These are phyloP conservation scores for Habrosyne pyritoides DNA, from an alignment of 2,888 invertebrate species.

Conservation along the genomic window DNA sequence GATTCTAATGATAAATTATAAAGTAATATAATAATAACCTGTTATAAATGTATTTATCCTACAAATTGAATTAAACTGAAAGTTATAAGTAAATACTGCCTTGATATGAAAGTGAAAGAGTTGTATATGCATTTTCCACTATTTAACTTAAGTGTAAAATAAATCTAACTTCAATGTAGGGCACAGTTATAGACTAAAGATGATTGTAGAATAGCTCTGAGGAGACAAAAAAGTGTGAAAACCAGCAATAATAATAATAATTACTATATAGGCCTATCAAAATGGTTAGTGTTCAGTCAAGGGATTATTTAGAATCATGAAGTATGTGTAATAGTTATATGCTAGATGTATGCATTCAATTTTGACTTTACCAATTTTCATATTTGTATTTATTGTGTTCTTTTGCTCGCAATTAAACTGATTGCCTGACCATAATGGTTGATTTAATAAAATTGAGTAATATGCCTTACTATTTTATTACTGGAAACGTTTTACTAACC, in stretches of 20 bases:
- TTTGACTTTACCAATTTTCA: not conserved
- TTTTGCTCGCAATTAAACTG: too few species aligned
- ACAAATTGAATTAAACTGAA: not conserved
- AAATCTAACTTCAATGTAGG: not conserved
- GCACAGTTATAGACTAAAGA: not conserved
- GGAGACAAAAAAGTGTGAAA: not conserved
- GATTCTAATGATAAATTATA: too few species aligned
- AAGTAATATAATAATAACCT: too few species aligned
- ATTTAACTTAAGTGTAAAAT: not conserved
- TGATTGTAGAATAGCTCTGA: not conserved
- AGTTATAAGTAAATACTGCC: not conserved
- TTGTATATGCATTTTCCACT: not conserved
- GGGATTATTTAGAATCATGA: not conserved
- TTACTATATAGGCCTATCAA: not conserved
- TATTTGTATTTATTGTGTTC: not conserved
- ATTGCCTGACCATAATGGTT: slow-evolving; percentile 47
- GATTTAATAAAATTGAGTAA: slow-evolving; percentile 48
- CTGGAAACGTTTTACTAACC: too few species aligned
- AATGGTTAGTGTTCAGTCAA: not conserved
- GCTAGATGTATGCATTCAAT: not conserved
- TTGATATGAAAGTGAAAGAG: too few species aligned
- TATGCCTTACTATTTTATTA: not conserved
- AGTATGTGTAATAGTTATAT: not conserved
- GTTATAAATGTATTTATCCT: too few species aligned
- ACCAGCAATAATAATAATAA: not conserved